Conservation (phyloP, 64 coral and sea anemone genomes). For the Stichodactyla helianthus region DNA sequence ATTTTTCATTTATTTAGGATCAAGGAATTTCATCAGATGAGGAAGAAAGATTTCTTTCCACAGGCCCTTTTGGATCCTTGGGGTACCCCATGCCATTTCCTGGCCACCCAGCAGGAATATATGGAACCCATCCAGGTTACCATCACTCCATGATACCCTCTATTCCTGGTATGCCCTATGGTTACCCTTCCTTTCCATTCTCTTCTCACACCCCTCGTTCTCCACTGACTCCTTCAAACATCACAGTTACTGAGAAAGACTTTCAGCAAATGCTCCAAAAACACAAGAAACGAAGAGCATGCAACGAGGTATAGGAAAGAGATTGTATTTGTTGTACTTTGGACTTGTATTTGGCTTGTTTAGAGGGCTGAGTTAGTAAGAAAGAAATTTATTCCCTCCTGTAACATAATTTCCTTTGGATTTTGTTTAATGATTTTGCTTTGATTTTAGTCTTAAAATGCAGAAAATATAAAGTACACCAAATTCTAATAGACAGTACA, state of each 20-base stretch:
- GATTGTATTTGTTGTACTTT: too few relatives aligned
- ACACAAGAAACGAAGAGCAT: slow-evolving; percentile 72
- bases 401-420: too few relatives aligned
- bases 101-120: slow-evolving; percentile 9
- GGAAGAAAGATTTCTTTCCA: slow-evolving; percentile 47
- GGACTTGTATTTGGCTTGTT: too few relatives aligned
- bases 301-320: slow-evolving; percentile 49
- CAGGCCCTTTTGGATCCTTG: background rate
- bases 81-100: slow-evolving; percentile 25
- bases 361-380: too few relatives aligned
- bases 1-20: slow-evolving; percentile 48
- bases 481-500: too few relatives aligned
- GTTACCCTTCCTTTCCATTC: slow-evolving; percentile 58
- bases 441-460: too few relatives aligned
- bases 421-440: too few relatives aligned
- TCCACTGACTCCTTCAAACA: slow-evolving; percentile 27
- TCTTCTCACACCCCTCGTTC: slow-evolving; percentile 31
- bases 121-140: background rate
- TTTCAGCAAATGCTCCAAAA: slow-evolving; percentile 79
- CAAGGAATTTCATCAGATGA: slow-evolving; percentile 76
- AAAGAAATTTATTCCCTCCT: too few relatives aligned
- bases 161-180: slow-evolving; percentile 72
- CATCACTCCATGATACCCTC: slow-evolving; percentile 34
- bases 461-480: too few relatives aligned
- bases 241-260: slow-evolving; percentile 74